Evolutionary conservation across 1,140 invertebrate genomes (phyloP), one percentile per base, ranked within the genome.

Genomic region (Varroa destructor): DNA sequence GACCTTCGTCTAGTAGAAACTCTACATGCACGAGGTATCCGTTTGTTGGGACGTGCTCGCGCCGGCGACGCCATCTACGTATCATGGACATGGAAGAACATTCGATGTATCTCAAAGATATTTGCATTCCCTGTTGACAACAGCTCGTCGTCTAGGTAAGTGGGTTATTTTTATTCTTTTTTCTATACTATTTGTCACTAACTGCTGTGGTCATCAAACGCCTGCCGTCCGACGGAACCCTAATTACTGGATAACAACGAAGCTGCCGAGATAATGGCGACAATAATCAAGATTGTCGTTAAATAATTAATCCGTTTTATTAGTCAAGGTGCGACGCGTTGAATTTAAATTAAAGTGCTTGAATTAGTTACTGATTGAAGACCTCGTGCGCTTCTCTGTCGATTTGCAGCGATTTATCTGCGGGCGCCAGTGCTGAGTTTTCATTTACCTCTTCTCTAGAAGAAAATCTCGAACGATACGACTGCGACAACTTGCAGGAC

Each of bases 21-120:
- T 1, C 46, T 67, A 37, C 61, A 67, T 37, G 61, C 61, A 12
- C 61, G 61, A 12, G 46, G 61, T 2, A 67, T 67, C 37, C 61
- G 61, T 40, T 40, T 43, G 12, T 46, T 67, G 40, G 61, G 61
- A 40, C 61, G 61, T 14, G 61, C 61, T 10, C 40, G 61, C 12
- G 61, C 40, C 12, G 40, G 61, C 61, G 61, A 67, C 37, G 61
- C 61, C 61, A 37, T 67, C 36, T 67, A 67, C 61, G 61, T 67
- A 37, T 40, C 61, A 5, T 67, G 61, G 61, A 67, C 46, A 43
- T 67, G 61, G 61, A 67, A 67, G 61, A 67, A 67, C 8, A 67
- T 43, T 14, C 61, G 40, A 25, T 67, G 61, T 37, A 67, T 67
- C 46, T 67, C 61, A 8, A 67, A 67, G 46, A 67, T 67, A 25